Base-by-base conservation (phyloP, 2,797 vertebrate species). In the Anas capensis region DNA sequence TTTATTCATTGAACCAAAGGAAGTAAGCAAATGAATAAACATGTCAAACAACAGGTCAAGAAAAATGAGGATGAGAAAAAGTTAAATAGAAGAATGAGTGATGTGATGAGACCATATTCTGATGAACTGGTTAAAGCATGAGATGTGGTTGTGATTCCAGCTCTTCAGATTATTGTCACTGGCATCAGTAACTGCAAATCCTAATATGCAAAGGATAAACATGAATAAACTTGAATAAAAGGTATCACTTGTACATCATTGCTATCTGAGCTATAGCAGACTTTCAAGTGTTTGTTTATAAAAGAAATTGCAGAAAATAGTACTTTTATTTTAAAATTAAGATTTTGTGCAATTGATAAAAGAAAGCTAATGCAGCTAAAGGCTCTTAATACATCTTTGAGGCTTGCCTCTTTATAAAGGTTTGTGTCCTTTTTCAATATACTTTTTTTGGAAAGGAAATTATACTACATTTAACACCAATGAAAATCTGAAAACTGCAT, bases 401-500 rank as follows among this genome's bases (percentile, higher is more conserved):
- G 60, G 33, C 20, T 85, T 85, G 23, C 36, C 20, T 60, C 23
- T 76, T 84, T 12, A 12, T 53, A 91, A 82, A 64, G 36, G 1
- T 62, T 79, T 86, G 48, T 38, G 69, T 58, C 40, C 27, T 46
- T 93, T 91, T 93, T 69, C 60, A 77, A 14, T 31, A 46, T 54
- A 12, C 10, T 77, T 84, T 85, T 85, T 31, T 85, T 57, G 42
- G 10, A 72, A 71, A 68, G 42, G 73, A 61, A 95, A 81, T 87
- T 89, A 57, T 34, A 61, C 65, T 69, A 48, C 65, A n/a, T 77
- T 92, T 86, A 79, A 69, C 58, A 96, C 46, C 66, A 90, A 56
- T 90, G 72, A 91, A 93, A 95, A 76, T 78, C 75, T 92, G 86
- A 93, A 94, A 82, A 88, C 33, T 71, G 10, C 56, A 80, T 84